phyloP scores from a whole-genome alignment of 2,113 vertebrate species.

The Phylloscopus whistleri region DNA sequence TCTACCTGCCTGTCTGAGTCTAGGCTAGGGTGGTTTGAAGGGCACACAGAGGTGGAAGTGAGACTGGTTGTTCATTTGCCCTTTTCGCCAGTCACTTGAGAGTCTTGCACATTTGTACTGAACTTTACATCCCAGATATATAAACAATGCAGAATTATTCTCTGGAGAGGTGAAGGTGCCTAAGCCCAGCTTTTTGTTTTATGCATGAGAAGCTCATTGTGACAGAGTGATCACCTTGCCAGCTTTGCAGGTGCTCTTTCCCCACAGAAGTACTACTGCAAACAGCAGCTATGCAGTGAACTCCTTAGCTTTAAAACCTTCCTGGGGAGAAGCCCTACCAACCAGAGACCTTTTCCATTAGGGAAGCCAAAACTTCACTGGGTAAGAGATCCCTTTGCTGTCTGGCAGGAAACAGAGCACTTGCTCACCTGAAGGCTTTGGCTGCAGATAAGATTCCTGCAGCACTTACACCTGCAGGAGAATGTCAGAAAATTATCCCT shows the following conservation, averaged over 20 bases:
- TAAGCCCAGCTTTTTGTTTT: neutral
- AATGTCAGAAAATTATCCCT: slow-evolving; percentile 18
- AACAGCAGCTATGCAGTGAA: neutral
- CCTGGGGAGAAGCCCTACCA: neutral
- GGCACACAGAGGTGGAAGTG: neutral
- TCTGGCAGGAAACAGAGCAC: neutral
- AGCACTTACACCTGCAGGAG: neutral
- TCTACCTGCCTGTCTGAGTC: neutral
- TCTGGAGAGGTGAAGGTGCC: neutral
- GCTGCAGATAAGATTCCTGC: neutral
- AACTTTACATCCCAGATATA: neutral
- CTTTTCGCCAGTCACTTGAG: neutral
- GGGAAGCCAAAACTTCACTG: neutral
- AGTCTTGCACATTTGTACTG: neutral
- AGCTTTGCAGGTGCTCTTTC: neutral
- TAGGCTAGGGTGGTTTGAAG: neutral
- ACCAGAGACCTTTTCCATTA: neutral
- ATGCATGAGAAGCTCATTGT: neutral
- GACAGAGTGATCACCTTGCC: neutral
- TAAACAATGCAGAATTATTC: neutral
- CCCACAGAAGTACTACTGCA: neutral
- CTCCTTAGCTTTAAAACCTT: neutral
- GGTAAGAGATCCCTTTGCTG: neutral
- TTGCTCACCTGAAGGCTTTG: neutral
- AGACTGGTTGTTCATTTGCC: neutral